A percentile compares a stretch with the other conserved stretches of the same genome.
Conservation (phyloP, 2,888 invertebrate species). For the Caenorhabditis zanzibari region DNA sequence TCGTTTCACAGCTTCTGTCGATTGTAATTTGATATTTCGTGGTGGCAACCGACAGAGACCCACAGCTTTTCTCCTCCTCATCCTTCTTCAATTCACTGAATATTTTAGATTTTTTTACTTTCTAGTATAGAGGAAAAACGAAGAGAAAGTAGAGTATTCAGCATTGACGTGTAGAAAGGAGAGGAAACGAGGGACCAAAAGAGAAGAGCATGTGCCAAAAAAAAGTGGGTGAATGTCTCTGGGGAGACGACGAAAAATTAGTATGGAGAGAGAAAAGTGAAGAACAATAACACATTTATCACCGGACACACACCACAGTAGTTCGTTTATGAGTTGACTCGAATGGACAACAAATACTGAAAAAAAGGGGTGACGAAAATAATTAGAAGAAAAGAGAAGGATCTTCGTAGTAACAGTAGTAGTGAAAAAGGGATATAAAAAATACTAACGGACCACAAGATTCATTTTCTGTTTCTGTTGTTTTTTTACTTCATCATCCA, state of each 20-base stretch:
- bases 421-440: neutral
- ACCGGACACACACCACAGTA: slow-evolving; percentile 36
- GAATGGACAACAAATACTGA: slow-evolving; percentile 43
- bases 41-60: slow-evolving; percentile 31
- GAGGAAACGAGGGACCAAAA: slow-evolving; percentile 25
- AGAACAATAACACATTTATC: slow-evolving; percentile 64
- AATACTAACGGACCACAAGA: neutral
- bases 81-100: slow-evolving; percentile 38
- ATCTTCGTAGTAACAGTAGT: neutral
- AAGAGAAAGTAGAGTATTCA: slow-evolving; percentile 41
- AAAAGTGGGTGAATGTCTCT: slow-evolving; percentile 35
- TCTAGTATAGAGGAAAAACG: slow-evolving; percentile 30
- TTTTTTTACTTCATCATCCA: slow-evolving; percentile 7
- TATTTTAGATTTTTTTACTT: slow-evolving; percentile 56
- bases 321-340: slow-evolving; percentile 53
- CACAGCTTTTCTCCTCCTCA: slow-evolving; percentile 19
- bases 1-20: slow-evolving; percentile 54
- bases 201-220: slow-evolving; percentile 41
- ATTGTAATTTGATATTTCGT: slow-evolving; percentile 61
- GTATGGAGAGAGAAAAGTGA: slow-evolving; percentile 6
- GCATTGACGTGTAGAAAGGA: slow-evolving; percentile 30
- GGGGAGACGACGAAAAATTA: slow-evolving; percentile 46
- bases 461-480: neutral
- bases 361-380: slow-evolving; percentile 23
- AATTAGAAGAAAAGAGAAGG: slow-evolving; percentile 30